Base-by-base conservation (phyloP, 1,140 invertebrate genomes). In the Colletes latitarsis region DNA sequence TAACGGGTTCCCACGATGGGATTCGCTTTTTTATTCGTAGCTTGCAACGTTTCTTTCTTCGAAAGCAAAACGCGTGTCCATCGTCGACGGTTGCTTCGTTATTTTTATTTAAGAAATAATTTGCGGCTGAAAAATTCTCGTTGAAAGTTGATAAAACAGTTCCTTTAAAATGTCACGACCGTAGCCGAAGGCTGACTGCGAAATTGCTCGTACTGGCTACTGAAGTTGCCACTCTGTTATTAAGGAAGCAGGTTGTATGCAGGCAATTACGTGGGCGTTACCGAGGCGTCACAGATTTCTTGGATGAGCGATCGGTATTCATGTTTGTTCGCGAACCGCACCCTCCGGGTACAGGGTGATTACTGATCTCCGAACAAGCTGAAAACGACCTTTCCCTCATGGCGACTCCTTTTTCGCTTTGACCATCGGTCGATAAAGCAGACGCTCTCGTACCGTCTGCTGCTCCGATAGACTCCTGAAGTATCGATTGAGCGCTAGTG, bases 1-100 rank as follows among this genome's bases (percentile, higher is more conserved):
- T 82, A 90, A 89, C 87, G 85, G 89, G 85, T 93, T 93, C 92
- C 91, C 92, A 93, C 92, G 92, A 90, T 55, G 53, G 12, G 62
- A 64, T 43, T 58, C 12, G 6, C 15, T 12, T 43, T 46, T 21
- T 49, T 49, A 30, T 49, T 49, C 49, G 49, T 1, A 30, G 39
- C 73, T 5, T 14, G 43, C 0, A 3, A 15, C 21, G 52, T 73
- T 82, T 10, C 8, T 49, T 49, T 71, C 58, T 9, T 2, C 6
- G 10, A 21, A 10, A 19, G 63, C 39, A 9, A 46, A 46, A 46
- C 43, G 43, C 49, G 4, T 0, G 30, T 30, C 30, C 30, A 30
- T 30, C 30, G 30, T 30, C 30, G 30, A 15, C 46, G 49, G 58
- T 63, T 30, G 19, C 14, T 21, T 43, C 10, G 8, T 41, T 55